Evolutionary conservation across 2,113 vertebrate species (phyloP).

Genomic region (Eulacestoma nigropectus): DNA sequence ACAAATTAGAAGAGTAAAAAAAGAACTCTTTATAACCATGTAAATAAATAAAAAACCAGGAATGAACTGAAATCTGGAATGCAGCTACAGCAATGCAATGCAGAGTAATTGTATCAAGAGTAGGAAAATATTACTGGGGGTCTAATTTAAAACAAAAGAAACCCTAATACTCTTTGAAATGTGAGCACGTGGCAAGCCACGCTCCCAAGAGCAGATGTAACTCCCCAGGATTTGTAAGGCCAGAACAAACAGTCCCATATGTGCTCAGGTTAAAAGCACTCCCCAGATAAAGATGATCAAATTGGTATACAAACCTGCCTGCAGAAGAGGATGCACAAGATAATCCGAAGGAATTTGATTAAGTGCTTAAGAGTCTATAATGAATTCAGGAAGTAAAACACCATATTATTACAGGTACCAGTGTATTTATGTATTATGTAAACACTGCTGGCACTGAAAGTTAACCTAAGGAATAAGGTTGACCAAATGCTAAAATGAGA

Average conservation of each 20-base stretch:
- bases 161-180: neutral
- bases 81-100: neutral
- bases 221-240: neutral
- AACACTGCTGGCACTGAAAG: neutral
- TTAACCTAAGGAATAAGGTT: neutral
- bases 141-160: neutral
- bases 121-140: neutral
- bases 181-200: neutral
- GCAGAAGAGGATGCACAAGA: neutral
- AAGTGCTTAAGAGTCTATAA: conserved; percentile 10
- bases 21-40: neutral
- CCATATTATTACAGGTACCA: neutral
- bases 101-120: neutral
- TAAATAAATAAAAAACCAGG: neutral
- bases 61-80: neutral
- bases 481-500: neutral
- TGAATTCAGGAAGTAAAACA: conserved; percentile 17
- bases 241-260: neutral
- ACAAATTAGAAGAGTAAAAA: neutral
- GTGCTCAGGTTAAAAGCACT: neutral
- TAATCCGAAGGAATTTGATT: conserved; percentile 39
- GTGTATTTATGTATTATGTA: neutral
- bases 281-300: neutral
- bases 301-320: neutral
- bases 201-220: neutral